Percentiles rank a stretch among this genome's conserved stretches.
Conservation (phyloP, 2,113 vertebrate genomes). For the Megaceryle maxima region DNA sequence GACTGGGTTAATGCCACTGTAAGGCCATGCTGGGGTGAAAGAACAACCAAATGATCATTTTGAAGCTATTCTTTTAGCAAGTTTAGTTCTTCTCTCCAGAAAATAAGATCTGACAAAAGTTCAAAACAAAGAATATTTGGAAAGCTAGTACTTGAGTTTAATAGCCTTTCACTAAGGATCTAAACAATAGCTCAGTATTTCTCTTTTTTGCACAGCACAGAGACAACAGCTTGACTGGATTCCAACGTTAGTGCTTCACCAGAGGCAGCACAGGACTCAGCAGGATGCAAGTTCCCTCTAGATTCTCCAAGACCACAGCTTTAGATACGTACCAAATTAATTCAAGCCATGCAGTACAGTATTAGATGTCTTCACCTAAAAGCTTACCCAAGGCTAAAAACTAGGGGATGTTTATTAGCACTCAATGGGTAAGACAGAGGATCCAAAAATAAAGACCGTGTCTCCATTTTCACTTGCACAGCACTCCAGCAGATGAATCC, state of each 20-base stretch:
- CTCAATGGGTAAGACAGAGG: background rate
- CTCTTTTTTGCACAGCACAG: background rate
- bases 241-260: background rate
- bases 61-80: background rate
- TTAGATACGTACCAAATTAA: background rate
- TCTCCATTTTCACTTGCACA: background rate
- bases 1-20: background rate
- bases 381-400: background rate
- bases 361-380: background rate
- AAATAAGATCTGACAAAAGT: background rate
- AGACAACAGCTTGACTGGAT: background rate
- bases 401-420: background rate
- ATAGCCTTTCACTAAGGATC: background rate
- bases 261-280: background rate
- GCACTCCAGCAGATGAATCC: background rate
- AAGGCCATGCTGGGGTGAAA: background rate
- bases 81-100: background rate
- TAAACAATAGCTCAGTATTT: background rate
- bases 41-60: background rate
- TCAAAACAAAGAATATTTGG: background rate
- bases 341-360: background rate
- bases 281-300: background rate
- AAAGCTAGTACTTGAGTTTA: background rate
- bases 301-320: background rate
- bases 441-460: background rate